phyloP scores from a whole-genome alignment of 2,113 vertebrate genomes.

The Scomber scombrus region DNA sequence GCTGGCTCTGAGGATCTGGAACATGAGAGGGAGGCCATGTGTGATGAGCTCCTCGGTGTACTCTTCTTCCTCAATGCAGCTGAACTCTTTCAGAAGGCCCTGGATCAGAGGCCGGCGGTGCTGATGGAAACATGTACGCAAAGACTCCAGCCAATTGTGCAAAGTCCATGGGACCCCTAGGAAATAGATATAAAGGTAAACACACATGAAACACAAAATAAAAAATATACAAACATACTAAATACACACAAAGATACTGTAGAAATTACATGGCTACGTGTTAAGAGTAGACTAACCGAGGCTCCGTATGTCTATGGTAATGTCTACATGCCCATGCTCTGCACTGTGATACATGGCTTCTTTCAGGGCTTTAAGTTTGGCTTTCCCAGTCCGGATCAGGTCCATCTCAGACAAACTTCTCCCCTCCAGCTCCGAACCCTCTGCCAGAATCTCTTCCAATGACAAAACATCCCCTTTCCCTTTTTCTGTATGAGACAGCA shows the following conservation, averaged over 20 bases:
- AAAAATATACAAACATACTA: neutral
- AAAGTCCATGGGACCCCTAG: constrained; percentile 95
- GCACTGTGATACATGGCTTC: constrained; percentile 99
- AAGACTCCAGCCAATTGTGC: constrained; percentile 95
- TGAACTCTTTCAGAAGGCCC: constrained; percentile 96
- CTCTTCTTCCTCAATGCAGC: constrained; percentile 96
- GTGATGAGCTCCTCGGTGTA: constrained; percentile 95
- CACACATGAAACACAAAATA: neutral
- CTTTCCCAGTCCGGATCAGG: constrained; percentile 91
- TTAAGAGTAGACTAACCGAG: constrained; percentile 87
- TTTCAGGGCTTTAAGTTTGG: constrained; percentile 94
- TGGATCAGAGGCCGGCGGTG: constrained; percentile 95
- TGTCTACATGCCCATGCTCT: constrained; percentile 95
- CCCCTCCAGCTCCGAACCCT: constrained; percentile 91
- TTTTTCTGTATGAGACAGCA: constrained; percentile 94
- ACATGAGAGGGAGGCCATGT: constrained; percentile 95
- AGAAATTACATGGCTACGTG: neutral
- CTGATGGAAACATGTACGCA: constrained; percentile 94
- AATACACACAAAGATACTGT: neutral
- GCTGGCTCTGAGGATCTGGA: constrained; percentile 96
- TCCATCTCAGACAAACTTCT: constrained; percentile 88
- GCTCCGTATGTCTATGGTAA: constrained; percentile 96
- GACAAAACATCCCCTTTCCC: constrained; percentile 95
- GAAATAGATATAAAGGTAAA: neutral
- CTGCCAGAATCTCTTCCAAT: constrained; percentile 97